phyloP scores from a whole-genome alignment of 2,797 vertebrate genomes.

The Emys orbicularis region DNA sequence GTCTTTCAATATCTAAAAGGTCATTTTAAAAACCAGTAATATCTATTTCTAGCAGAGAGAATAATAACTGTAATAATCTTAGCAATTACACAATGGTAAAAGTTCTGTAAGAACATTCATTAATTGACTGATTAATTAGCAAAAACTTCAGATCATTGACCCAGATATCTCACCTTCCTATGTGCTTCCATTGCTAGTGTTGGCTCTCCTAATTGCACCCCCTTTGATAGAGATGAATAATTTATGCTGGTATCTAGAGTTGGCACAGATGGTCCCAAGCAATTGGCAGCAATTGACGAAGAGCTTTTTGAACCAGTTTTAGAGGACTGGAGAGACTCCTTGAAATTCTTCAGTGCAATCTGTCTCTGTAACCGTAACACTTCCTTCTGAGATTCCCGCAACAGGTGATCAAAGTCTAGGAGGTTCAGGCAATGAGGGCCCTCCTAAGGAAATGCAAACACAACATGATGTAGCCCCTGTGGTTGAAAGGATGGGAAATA shows the following conservation, averaged over 20 bases:
- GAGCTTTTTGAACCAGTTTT: background rate
- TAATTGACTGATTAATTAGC: background rate
- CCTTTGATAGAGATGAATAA: background rate
- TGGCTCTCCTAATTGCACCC: background rate
- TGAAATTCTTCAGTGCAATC: slow-evolving; percentile 88
- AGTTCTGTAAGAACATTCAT: background rate
- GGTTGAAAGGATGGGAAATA: background rate
- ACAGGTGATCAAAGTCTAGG: slow-evolving; percentile 89
- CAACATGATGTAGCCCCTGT: accelerated
- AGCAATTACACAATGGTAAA: accelerated
- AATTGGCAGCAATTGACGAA: accelerated
- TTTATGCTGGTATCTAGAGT: background rate
- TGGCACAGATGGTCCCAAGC: accelerated
- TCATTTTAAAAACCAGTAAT: background rate
- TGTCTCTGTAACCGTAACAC: slow-evolving; percentile 95
- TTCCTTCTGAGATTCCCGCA: slow-evolving; percentile 95
- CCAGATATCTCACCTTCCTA: slow-evolving; percentile 65
- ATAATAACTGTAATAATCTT: background rate
- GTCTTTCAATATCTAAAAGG: accelerated
- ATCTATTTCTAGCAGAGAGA: accelerated
- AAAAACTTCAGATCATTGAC: accelerated
- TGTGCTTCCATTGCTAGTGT: background rate
- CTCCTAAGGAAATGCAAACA: slow-evolving; percentile 54
- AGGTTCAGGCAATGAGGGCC: slow-evolving; percentile 79
- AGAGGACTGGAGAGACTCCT: slow-evolving; percentile 58